Percentiles rank a stretch among this genome's conserved stretches.
phyloP scores from a whole-genome alignment of 2,888 invertebrate genomes.

The Hypomecis punctinalis region DNA sequence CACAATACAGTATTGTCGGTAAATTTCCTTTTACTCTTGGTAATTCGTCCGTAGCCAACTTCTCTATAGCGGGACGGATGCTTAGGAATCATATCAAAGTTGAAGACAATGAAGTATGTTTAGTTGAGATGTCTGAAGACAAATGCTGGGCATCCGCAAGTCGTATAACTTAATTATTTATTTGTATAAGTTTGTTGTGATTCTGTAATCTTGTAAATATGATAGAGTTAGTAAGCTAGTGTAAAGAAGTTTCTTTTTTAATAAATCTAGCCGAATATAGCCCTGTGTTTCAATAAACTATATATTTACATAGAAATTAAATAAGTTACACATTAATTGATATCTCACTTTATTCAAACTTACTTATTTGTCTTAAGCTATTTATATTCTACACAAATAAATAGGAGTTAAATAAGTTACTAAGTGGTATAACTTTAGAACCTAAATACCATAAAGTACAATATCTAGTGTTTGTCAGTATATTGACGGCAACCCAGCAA shows the following conservation, averaged over 20 bases:
- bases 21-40: not conserved
- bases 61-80: not conserved
- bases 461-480: too few relatives aligned
- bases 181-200: constrained; percentile 77
- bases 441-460: too few relatives aligned
- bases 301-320: not conserved
- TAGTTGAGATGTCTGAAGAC: not conserved
- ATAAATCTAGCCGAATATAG: constrained; percentile 41
- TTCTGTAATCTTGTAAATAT: constrained; percentile 55
- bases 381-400: constrained; percentile 3
- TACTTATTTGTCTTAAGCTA: not conserved
- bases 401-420: not conserved
- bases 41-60: not conserved
- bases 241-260: constrained; percentile 49
- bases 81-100: not conserved
- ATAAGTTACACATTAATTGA: not conserved
- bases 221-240: constrained; percentile 54
- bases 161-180: constrained; percentile 62
- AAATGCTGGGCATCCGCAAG: constrained; percentile 38
- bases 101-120: not conserved
- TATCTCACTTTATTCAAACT: not conserved
- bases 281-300: constrained; percentile 40
- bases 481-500: too few relatives aligned
- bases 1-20: not conserved
- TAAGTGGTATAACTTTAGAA: not conserved